Conservation (phyloP, 2,797 vertebrate species). For the Galaxias olidus region DNA sequence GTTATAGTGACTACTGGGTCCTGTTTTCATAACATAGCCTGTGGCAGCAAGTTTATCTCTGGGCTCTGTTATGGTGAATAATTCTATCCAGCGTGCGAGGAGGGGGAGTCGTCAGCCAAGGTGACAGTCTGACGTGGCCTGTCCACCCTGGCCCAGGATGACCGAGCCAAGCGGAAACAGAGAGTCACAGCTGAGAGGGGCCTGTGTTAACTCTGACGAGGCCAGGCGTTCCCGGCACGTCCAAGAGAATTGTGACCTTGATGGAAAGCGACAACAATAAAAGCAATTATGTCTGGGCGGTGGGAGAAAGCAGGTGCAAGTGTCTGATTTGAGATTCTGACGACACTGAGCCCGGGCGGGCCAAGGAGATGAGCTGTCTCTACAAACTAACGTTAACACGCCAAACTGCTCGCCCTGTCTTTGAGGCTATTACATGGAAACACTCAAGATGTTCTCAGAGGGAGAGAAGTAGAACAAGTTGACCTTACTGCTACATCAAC, state of each 20-base stretch:
- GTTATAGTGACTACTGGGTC: too few relatives aligned
- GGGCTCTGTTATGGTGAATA: constrained; percentile 31
- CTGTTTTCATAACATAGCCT: constrained; percentile 23
- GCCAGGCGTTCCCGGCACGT: constrained; percentile 11
- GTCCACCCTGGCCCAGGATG: too few relatives aligned
- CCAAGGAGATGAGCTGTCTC: not conserved
- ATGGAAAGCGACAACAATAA: constrained; percentile 35
- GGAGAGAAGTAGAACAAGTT: not conserved
- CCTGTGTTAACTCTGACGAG: not conserved
- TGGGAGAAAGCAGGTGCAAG: not conserved
- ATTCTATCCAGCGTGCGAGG: constrained; percentile 31
- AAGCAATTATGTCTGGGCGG: not conserved
- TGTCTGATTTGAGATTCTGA: not conserved
- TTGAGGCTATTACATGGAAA: too few relatives aligned
- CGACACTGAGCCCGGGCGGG: not conserved
- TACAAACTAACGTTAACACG: not conserved
- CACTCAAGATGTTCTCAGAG: too few relatives aligned
- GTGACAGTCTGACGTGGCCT: constrained; percentile 15
- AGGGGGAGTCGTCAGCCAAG: constrained; percentile 33
- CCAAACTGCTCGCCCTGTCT: not conserved
- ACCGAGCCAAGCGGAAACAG: not conserved
- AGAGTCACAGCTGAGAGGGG: constrained; percentile 5
- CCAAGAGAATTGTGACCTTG: constrained; percentile 38
- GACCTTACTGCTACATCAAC: too few relatives aligned
- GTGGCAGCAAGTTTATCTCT: constrained; percentile 42